Evolutionary conservation across 2,797 vertebrate species (phyloP).

Genomic region (Parotocinclus haroldoi): DNA sequence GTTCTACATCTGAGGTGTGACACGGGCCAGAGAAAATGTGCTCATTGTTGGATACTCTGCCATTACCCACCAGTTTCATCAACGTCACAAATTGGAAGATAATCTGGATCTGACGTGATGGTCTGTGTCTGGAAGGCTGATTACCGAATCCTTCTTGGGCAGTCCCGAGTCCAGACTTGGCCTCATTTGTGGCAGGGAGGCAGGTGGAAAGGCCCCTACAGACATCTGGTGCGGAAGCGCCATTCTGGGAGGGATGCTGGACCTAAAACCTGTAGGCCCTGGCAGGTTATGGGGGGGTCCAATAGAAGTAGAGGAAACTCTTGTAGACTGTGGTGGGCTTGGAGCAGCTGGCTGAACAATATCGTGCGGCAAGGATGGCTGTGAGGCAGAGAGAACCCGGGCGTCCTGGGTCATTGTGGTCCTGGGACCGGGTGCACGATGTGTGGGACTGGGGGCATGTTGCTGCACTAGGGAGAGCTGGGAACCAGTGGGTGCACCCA

Average conservation of each 20-base stretch:
- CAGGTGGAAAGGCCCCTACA: constrained; percentile 65
- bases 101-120: constrained; percentile 82
- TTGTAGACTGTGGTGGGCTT: constrained; percentile 71
- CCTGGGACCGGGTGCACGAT: constrained; percentile 77
- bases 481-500: constrained; percentile 72
- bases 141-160: constrained; percentile 78
- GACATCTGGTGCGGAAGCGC: constrained; percentile 75
- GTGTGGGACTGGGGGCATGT: constrained; percentile 74
- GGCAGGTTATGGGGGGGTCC: constrained; percentile 64
- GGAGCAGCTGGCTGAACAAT: constrained; percentile 56
- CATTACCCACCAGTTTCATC: constrained; percentile 21
- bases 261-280: constrained; percentile 53
- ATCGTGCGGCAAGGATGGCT: constrained; percentile 83
- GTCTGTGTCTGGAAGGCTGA: constrained; percentile 82
- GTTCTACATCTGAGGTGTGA: constrained; percentile 56
- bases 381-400: constrained; percentile 84
- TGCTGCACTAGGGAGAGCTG: constrained; percentile 86
- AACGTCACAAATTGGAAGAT: constrained; percentile 95
- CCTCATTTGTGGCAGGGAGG: constrained; percentile 61
- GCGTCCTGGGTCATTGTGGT: constrained; percentile 81
- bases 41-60: constrained; percentile 24
- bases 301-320: constrained; percentile 80
- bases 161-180: constrained; percentile 65
- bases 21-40: constrained; percentile 33
- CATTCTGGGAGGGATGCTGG: constrained; percentile 59